Evolutionary conservation across 2,113 vertebrate species (phyloP), one percentile per base, ranked within the genome.

Genomic region (Hiodon tergisus): DNA sequence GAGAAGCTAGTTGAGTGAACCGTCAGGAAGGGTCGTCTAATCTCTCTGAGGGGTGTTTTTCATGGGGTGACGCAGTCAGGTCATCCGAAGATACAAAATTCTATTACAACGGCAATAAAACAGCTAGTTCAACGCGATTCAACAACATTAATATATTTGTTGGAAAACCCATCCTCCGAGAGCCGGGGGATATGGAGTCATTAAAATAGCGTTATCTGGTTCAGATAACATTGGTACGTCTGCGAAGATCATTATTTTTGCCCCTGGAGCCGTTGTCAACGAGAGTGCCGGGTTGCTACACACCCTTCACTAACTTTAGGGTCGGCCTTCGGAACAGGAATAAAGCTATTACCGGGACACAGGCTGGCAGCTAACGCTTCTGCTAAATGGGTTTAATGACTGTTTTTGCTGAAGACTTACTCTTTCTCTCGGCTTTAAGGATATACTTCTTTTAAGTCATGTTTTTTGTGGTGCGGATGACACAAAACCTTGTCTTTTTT

Each of bases 191-290:
- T 87, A 88, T 88, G 85, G 81, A 88, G 86, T 86, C 86, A 89
- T 89, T 89, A 89, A 84, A 85, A 81, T 77, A 67, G 80, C n/a
- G 78, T 88, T 89, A 90, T 91, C 88, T 87, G 84, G 80, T 87
- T 77, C 84, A 87, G 87, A 88, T 90, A 89, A 82, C 87, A 86
- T 86, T 87, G 88, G 88, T 85, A 87, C 89, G 85, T 88, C 86
- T 86, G 83, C 81, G 82, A 86, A 87, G 86, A 91, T 91, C 88
- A 91, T 91, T 91, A 91, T 91, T 90, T 90, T 87, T 80, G 82
- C 80, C 85, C 89, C 88, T 89, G 80, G 77, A 90, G 89, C 85
- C 79, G 87, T 91, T 88, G 86, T 81, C 78, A 83, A 81, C 76
- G 75, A 85, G 81, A 84, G 80, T 80, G 76, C 51, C 16, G 71